phyloP scores from a whole-genome alignment of 2,888 invertebrate species.

The Salticus scenicus region DNA sequence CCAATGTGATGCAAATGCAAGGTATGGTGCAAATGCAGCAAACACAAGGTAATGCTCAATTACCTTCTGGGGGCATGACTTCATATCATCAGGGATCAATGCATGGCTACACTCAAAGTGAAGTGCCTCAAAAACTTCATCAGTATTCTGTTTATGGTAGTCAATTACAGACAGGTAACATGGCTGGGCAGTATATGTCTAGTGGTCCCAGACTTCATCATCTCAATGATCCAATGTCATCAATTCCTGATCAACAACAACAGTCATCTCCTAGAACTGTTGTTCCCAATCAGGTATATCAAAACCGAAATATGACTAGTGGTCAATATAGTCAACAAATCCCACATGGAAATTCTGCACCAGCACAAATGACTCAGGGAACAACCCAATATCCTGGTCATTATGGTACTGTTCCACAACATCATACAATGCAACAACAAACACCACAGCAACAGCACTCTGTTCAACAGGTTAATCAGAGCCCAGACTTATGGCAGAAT shows the following conservation, averaged over 20 bases:
- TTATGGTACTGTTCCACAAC: constrained; percentile 63
- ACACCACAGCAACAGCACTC: constrained; percentile 34
- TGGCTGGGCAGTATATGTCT: constrained; percentile 64
- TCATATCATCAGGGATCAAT: constrained; percentile 69
- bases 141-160: constrained; percentile 68
- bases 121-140: constrained; percentile 71
- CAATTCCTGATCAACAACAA: constrained; percentile 49
- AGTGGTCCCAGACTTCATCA: constrained; percentile 68
- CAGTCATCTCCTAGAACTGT: constrained; percentile 63
- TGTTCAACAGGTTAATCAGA: constrained; percentile 61
- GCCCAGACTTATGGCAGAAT: constrained; percentile 65
- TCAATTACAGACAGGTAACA: constrained; percentile 63
- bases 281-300: constrained; percentile 65
- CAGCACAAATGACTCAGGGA: constrained; percentile 63
- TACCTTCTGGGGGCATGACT: constrained; percentile 56
- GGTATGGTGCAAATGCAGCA: constrained; percentile 64
- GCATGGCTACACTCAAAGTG: constrained; percentile 71
- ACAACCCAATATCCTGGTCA: constrained; percentile 66
- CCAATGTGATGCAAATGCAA: constrained; percentile 59
- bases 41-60: constrained; percentile 53
- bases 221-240: constrained; percentile 60
- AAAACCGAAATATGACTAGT: constrained; percentile 56
- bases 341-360: constrained; percentile 55
- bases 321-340: constrained; percentile 69
- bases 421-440: constrained; percentile 24